These are phyloP conservation scores for Drosophila miranda DNA, from an alignment of 1,140 invertebrate species.

Conservation along the genomic window DNA sequence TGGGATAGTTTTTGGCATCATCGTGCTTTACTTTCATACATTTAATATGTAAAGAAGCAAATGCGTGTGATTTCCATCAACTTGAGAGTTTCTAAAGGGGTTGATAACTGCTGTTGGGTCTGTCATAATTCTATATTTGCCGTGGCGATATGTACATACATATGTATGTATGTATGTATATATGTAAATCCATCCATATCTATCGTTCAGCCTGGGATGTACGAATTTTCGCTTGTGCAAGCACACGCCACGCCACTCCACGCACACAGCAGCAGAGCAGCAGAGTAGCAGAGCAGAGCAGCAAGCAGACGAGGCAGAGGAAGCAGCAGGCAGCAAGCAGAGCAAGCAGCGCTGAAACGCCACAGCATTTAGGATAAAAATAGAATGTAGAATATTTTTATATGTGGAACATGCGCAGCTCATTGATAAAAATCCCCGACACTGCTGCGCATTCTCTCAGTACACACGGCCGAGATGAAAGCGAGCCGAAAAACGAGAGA, in stretches of 20 bases:
- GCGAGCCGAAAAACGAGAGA: slow-evolving; percentile 25
- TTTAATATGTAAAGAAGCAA: too few relatives aligned
- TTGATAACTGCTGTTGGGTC: too few relatives aligned
- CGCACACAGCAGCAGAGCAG: slow-evolving; percentile 4
- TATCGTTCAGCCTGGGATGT: background rate
- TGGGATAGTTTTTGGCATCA: too few relatives aligned
- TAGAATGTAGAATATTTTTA: slow-evolving; percentile 56
- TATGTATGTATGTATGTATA: background rate
- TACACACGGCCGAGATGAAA: slow-evolving; percentile 5
- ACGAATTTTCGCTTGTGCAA: slow-evolving; percentile 13
- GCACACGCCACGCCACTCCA: background rate
- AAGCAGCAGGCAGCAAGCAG: too few relatives aligned
- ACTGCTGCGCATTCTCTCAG: slow-evolving; percentile 46
- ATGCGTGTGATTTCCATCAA: too few relatives aligned
- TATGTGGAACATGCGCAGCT: slow-evolving; percentile 76
- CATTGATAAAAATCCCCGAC: slow-evolving; percentile 59
- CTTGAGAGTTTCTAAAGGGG: too few relatives aligned
- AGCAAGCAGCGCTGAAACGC: slow-evolving; percentile 2
- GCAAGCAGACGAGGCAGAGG: too few relatives aligned
- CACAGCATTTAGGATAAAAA: slow-evolving; percentile 49
- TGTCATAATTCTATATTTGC: too few relatives aligned
- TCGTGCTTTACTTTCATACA: background rate
- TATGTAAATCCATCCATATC: too few relatives aligned
- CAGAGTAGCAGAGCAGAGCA: background rate
- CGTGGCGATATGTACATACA: background rate